Base-by-base conservation (phyloP, 2,888 invertebrate genomes). In the Anoncus sp. region DNA sequence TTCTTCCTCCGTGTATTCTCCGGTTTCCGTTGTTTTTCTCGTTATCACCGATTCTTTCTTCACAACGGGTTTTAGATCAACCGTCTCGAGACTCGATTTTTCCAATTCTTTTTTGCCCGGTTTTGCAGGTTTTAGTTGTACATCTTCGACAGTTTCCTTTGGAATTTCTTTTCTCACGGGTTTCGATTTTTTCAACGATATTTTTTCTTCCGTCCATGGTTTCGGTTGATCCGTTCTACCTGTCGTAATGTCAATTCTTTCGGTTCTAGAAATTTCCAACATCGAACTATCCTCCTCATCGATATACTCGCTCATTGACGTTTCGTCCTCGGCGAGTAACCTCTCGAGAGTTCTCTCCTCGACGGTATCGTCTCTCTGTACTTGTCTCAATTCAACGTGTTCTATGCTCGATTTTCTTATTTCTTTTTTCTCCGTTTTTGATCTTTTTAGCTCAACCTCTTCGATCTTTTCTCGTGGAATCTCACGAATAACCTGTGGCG, bases 41-140 rank as follows among this genome's bases (percentile, higher is more conserved):
- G 63, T 47, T 20, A 27, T 57, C 10, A 51, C 47, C 35, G 66
- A 45, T 62, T 79, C 73, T n/a, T 45, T 49, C 35, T 65, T 67
- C 14, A 79, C 71, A n/a, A 80, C 53, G 2, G 82, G 75, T 40
- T 82, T 83, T 4, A 84, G 73, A 12, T 80, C 80, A 9, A 81
- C 78, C 49, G 79, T 40, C 18, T 83, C 89, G 79, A 73, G 81
- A n/a, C 78, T 84, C 75, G 81, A 83, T 82, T 84, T 85, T 27
- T 82, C 82, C 27, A 85, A 72, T 31, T 81, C 83, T 71, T 82
- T 86, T 22, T 77, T 81, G 62, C 87, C 91, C 70, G 92, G 92
- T 84, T 94, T 94, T 0, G 94, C 92, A 1, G 94, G 94, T 82
- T 93, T 92, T 81, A 94, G 86, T 84, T 92, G 92, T 20, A 94